Evolutionary conservation across 2,797 vertebrate genomes (phyloP), one percentile per base, ranked within the genome.

Genomic region (Pseudochirops corinnae): DNA sequence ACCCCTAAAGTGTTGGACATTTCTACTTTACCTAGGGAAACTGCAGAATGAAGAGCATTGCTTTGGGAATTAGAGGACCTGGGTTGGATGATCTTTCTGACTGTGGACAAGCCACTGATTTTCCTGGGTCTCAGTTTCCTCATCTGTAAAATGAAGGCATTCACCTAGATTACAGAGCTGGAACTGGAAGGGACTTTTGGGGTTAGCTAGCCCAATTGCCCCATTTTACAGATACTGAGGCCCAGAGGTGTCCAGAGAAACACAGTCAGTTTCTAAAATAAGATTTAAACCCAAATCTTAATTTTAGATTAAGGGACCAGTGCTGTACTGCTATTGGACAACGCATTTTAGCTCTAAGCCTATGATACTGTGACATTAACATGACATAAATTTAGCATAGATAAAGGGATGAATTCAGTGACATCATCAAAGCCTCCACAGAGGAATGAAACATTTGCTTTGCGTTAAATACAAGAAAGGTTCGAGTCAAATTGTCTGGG

Each of bases 381-480:
- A 1, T 5, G 4, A 74, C 3, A 26, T 87, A 46, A 26, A 50
- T 46, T 50, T 50, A 50, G 74, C 9, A 46, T 46, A 39, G 55
- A 97, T 5, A 33, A 56, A 97, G 93, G 52, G 58, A 95, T 94
- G 87, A 94, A 60, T 93, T 96, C 94, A 97, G 57, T 39, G 58
- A 93, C 50, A 92, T 26, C 9, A 95, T 96, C 93, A 92, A 92
- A 74, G 95, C 92, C 93, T 97, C 92, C 94, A 82, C 95, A 95
- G 39, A 93, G 62, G 93, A 95, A 91, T 74, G 53, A 95, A 55
- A 16, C 62, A 90, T 96, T 92, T 82, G 74, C 39, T 87, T 26
- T 87, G 7, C 3, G 50, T 46, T 46, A 87, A 50, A 28, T 26
- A 12, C 24, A 46, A 11, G 7, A 46, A 11, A 39, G 7, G 39